Base-by-base conservation (phyloP, 1,140 invertebrate genomes). In the Rhizoglyphus robini region DNA sequence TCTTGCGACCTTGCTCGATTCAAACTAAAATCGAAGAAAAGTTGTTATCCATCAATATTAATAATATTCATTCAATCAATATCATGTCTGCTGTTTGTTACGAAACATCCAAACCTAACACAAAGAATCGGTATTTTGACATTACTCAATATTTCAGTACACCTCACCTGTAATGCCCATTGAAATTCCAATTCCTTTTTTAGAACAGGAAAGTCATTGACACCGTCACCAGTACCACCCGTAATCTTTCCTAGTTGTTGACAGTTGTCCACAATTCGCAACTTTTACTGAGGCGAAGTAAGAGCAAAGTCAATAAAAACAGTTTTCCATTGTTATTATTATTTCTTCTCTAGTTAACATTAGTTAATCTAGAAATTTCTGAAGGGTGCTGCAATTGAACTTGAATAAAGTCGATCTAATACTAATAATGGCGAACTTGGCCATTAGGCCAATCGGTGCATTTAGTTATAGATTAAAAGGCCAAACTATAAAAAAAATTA, bases 11-110 rank as follows among this genome's bases (percentile, higher is more conserved):
- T 78, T 99, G 95, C 79, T 99, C 95, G 46, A 99, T 93, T 71
- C 96, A 96, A 69, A 92, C 96, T 15, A 99, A 96, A 78, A 99
- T 99, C 13, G 95, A 97, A 38, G 95, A 93, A 79, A 99, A 99
- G 80, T 99, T 99, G 78, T 99, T 96, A 76, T 99, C 95, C 60
- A 99, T 81, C 70, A 99, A n/a, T n/a, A n/a, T n/a, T n/a, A n/a
- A n/a, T n/a, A n/a, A n/a, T n/a, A n/a, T n/a, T n/a, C n/a, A n/a
- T n/a, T n/a, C n/a, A n/a, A n/a, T n/a, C n/a, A n/a, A 81, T 74
- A 99, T 98, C 95, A 99, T 99, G 82, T 99, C 96, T 72, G 96
- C 96, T 58, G 96, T 95, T 82, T 99, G 93, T 78, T 99, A 99
- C 51, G 95, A 93, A 3, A 95, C 97, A 77, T 98, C 94, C 77